phyloP scores from a whole-genome alignment of 2,888 invertebrate genomes.

The Acholoe squamosa region DNA sequence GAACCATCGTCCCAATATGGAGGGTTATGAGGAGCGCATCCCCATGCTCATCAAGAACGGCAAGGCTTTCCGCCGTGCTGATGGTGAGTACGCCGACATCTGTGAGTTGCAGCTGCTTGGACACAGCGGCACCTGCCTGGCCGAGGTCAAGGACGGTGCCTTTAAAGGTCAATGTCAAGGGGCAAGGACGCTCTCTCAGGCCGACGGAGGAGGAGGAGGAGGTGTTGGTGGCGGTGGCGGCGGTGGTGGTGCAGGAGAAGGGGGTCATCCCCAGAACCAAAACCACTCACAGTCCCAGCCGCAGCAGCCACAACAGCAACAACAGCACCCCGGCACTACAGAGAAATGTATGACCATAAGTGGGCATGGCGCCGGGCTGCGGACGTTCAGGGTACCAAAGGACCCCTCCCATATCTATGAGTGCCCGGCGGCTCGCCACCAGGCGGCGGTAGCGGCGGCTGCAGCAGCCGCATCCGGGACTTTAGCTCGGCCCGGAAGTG shows the following conservation, averaged over 20 bases:
- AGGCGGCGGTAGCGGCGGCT: conserved; percentile 10
- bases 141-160: conserved; percentile 47
- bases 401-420: conserved; percentile 58
- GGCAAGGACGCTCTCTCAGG: background rate
- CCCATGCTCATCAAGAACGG: conserved; percentile 63
- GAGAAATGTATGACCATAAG: conserved; percentile 56
- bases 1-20: conserved; percentile 56
- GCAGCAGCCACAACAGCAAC: background rate
- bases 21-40: conserved; percentile 61
- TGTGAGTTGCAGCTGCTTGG: conserved; percentile 62
- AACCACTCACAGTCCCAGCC: background rate
- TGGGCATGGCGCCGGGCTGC: conserved; percentile 22
- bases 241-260: background rate
- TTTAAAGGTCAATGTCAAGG: conserved; percentile 55
- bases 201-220: background rate
- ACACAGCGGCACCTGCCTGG: conserved; percentile 45
- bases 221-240: background rate
- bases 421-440: conserved; percentile 51
- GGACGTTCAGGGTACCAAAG: conserved; percentile 63
- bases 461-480: conserved; percentile 27
- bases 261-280: background rate
- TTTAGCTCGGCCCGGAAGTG: conserved; percentile 25
- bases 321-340: conserved; percentile 35
- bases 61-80: conserved; percentile 55
- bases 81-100: conserved; percentile 64